Conservation (phyloP, 2,888 invertebrate genomes). For the Aquatica leii region DNA sequence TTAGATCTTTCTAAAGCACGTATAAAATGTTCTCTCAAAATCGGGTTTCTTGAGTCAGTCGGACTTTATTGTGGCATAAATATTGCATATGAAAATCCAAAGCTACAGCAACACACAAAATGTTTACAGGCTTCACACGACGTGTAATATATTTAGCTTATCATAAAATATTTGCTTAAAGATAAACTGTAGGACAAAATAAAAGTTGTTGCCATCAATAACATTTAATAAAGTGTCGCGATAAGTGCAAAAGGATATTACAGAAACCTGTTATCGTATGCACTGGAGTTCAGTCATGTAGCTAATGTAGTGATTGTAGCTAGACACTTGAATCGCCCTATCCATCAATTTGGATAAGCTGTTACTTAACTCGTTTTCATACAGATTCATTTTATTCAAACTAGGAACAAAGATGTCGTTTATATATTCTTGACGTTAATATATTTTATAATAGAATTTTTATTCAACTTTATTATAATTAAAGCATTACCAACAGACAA, state of each 20-base stretch:
- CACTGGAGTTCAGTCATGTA: conserved; percentile 42
- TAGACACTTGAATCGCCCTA: conserved; percentile 44
- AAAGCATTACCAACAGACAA: conserved; percentile 34
- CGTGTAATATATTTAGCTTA: conserved; percentile 45
- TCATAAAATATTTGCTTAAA: conserved; percentile 48
- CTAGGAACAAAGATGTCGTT: too few species aligned
- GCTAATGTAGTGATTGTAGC: conserved; percentile 46
- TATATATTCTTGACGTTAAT: not conserved
- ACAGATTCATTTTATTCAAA: conserved; percentile 13
- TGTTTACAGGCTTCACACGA: conserved; percentile 43
- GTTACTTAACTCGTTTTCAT: conserved; percentile 26
- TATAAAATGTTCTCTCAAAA: conserved; percentile 20
- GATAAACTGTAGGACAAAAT: conserved; percentile 43
- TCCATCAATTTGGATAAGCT: conserved; percentile 42
- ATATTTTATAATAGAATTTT: not conserved
- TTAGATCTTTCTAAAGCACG: conserved; percentile 19
- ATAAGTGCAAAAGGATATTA: conserved; percentile 35
- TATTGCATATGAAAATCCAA: conserved; percentile 31
- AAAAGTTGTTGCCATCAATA: conserved; percentile 46
- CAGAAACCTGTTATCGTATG: conserved; percentile 41
- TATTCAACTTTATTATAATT: conserved; percentile 17
- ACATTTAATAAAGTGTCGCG: conserved; percentile 44
- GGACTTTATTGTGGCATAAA: conserved; percentile 34
- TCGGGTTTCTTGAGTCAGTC: conserved; percentile 26
- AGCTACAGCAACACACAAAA: conserved; percentile 22